phyloP scores from a whole-genome alignment of 2,113 vertebrate species.

The Scortum barcoo region DNA sequence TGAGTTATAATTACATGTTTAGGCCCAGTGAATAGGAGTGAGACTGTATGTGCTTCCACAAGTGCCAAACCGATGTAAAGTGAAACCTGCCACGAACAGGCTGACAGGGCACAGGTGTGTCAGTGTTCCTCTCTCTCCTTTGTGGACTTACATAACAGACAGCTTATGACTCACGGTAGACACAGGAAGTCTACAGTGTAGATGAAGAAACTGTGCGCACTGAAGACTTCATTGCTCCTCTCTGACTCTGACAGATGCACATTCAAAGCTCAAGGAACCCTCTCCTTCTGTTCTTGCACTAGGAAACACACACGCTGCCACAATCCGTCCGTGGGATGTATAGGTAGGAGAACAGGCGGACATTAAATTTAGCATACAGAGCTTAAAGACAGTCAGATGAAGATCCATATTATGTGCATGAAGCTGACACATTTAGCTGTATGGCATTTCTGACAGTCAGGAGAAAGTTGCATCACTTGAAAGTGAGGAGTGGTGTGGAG shows the following conservation, averaged over 20 bases:
- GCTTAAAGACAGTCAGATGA: conserved; percentile 22
- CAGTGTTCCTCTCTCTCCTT: conserved; percentile 6
- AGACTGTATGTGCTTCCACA: not conserved
- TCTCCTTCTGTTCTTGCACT: conserved; percentile 36
- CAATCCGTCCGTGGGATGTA: conserved; percentile 42
- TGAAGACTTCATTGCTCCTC: not conserved
- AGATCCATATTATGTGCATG: conserved; percentile 9
- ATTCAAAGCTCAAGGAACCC: conserved; percentile 41
- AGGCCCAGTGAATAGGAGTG: conserved; percentile 1
- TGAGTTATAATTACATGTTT: conserved; percentile 31
- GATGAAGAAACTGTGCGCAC: conserved; percentile 20
- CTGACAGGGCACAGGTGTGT: conserved; percentile 60
- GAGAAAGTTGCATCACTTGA: conserved; percentile 1
- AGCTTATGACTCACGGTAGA: conserved; percentile 62
- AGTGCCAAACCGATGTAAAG: not conserved
- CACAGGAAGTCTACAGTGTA: conserved; percentile 58
- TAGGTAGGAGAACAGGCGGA: conserved; percentile 31
- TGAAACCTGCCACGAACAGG: conserved; percentile 31
- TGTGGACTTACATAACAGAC: conserved; percentile 47
- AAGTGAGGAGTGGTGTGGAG: no score
- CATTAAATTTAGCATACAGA: conserved; percentile 55
- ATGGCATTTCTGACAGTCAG: not conserved
- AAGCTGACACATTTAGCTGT: conserved; percentile 6
- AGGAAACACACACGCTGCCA: conserved; percentile 11
- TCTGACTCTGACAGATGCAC: conserved; percentile 40